These are phyloP conservation scores for Pleuronectes platessa DNA, from an alignment of 2,113 vertebrate genomes.

Conservation along the genomic window DNA sequence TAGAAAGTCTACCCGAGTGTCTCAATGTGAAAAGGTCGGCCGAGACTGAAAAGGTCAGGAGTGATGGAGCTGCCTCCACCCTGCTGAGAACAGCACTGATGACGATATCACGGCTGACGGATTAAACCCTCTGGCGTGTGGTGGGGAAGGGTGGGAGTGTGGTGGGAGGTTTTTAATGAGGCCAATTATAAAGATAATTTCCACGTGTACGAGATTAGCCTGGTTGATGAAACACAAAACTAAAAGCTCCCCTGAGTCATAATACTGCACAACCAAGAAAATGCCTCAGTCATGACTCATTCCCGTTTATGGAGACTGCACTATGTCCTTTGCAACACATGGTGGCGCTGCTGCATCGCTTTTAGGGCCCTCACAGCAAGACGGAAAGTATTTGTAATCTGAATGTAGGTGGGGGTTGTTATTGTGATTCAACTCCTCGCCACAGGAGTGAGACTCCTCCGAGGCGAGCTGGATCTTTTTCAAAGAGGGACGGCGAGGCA, in stretches of 20 bases:
- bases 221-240: background rate
- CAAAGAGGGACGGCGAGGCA: slow-evolving; percentile 42
- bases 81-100: slow-evolving; percentile 2
- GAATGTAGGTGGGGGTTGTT: slow-evolving; percentile 46
- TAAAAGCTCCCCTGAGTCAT: slow-evolving; percentile 30
- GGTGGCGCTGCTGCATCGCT: slow-evolving; percentile 50
- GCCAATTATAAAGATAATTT: background rate
- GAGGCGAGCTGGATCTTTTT: slow-evolving; percentile 45
- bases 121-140: background rate
- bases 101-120: slow-evolving; percentile 19
- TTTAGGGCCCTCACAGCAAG: background rate
- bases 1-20: slow-evolving; percentile 8
- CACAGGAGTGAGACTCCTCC: slow-evolving; percentile 55
- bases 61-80: slow-evolving; percentile 10
- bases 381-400: slow-evolving; percentile 34
- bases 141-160: background rate
- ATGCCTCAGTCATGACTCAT: background rate
- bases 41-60: slow-evolving; percentile 39
- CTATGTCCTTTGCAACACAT: slow-evolving; percentile 29
- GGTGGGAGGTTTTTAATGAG: too few relatives aligned
- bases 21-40: slow-evolving; percentile 63
- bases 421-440: slow-evolving; percentile 60
- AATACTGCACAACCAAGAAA: background rate
- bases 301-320: background rate
- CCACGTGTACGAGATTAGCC: background rate